These are phyloP conservation scores for Loriculus beryllinus DNA, from an alignment of 2,797 vertebrate species.

Conservation along the genomic window DNA sequence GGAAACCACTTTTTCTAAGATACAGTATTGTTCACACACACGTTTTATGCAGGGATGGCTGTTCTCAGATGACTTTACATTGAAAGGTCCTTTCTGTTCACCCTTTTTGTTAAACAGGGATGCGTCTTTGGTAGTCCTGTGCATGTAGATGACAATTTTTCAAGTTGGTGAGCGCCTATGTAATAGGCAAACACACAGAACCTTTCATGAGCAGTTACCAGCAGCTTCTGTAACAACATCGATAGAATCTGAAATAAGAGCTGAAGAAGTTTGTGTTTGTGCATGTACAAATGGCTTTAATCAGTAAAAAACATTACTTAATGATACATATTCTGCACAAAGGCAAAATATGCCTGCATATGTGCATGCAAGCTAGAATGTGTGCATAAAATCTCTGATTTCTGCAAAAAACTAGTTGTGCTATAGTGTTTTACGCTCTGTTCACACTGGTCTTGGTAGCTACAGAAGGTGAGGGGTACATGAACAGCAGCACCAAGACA, in stretches of 20 bases:
- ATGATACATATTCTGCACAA: background rate
- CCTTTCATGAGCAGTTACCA: background rate
- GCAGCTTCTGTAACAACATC: background rate
- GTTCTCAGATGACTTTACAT: background rate
- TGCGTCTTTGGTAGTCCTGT: background rate
- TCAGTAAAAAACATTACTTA: background rate
- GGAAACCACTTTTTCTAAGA: background rate
- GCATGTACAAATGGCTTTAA: background rate
- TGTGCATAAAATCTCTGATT: background rate
- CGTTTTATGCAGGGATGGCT: background rate
- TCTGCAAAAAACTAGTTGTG: background rate
- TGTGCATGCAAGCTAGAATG: accelerated
- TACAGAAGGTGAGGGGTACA: background rate
- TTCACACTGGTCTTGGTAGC: background rate
- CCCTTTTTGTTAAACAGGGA: background rate
- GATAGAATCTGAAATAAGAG: background rate
- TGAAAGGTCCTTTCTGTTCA: background rate
- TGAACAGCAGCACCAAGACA: background rate
- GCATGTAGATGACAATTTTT: background rate
- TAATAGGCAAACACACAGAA: background rate
- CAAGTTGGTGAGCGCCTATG: background rate
- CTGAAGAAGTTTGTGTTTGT: background rate
- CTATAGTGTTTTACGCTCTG: background rate
- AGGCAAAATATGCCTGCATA: background rate
- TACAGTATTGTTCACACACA: accelerated